phyloP scores from a whole-genome alignment of 2,797 vertebrate species.

The Brachyrhaphis roseni region DNA sequence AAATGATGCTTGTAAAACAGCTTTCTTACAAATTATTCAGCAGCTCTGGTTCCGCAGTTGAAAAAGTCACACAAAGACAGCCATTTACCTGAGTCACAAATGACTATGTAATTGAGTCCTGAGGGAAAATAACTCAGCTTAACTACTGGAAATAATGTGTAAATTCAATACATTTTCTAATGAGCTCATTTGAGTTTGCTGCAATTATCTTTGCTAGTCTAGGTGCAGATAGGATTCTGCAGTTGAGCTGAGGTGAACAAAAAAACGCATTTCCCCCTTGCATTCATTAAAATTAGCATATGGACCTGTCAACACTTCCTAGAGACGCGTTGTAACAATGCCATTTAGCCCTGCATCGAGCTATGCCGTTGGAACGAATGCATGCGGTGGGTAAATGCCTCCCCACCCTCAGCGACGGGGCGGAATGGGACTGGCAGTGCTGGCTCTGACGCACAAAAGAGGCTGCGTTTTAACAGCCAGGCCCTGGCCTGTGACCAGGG shows the following conservation, averaged over 20 bases:
- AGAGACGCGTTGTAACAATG: slow-evolving; percentile 94
- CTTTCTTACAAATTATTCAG: slow-evolving; percentile 81
- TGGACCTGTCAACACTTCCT: slow-evolving; percentile 99
- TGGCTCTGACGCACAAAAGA: slow-evolving; percentile 83
- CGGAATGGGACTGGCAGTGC: slow-evolving; percentile 81
- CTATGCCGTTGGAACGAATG: slow-evolving; percentile 93
- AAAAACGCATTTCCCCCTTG: slow-evolving; percentile 82
- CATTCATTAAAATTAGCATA: slow-evolving; percentile 99
- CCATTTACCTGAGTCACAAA: slow-evolving; percentile 94
- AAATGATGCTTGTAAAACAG: slow-evolving; percentile 76
- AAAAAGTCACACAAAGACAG: slow-evolving; percentile 77
- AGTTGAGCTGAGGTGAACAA: slow-evolving; percentile 87
- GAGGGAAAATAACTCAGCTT: slow-evolving; percentile 95
- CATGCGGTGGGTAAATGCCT: slow-evolving; percentile 87
- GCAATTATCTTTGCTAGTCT: slow-evolving; percentile 94
- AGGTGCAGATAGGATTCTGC: slow-evolving; percentile 91
- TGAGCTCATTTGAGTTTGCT: slow-evolving; percentile 94
- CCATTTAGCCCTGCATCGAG: slow-evolving; percentile 97
- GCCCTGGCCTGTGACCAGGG: slow-evolving; percentile 77
- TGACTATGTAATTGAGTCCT: slow-evolving; percentile 97
- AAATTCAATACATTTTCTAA: slow-evolving; percentile 96
- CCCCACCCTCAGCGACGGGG: slow-evolving; percentile 84
- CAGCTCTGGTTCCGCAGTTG: slow-evolving; percentile 78
- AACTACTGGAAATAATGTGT: slow-evolving; percentile 98
- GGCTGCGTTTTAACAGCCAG: slow-evolving; percentile 80